A percentile compares a stretch with the other conserved stretches of the same genome.
These are phyloP conservation scores for Macaria liturata DNA, from an alignment of 2,888 invertebrate species.

Conservation along the genomic window DNA sequence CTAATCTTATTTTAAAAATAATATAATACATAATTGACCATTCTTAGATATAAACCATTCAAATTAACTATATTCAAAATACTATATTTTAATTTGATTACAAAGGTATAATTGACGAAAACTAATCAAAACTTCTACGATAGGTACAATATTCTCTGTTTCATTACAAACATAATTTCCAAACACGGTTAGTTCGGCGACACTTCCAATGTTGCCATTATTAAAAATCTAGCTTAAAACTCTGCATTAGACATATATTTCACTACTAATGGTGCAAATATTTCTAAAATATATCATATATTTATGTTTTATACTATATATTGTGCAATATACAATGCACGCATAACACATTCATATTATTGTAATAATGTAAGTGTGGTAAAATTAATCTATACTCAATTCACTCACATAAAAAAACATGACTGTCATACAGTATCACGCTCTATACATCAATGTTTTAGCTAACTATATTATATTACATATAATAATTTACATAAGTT, in stretches of 20 bases:
- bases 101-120: constrained; percentile 80
- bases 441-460: constrained; percentile 74
- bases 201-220: constrained; percentile 39
- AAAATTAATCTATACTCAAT: constrained; percentile 55
- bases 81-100: constrained; percentile 71
- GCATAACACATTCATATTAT: constrained; percentile 65
- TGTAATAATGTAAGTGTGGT: constrained; percentile 13
- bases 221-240: constrained; percentile 67
- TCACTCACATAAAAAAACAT: constrained; percentile 77
- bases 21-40: constrained; percentile 77
- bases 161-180: constrained; percentile 61
- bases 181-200: constrained; percentile 45
- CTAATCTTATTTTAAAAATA: constrained; percentile 67
- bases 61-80: constrained; percentile 78
- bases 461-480: constrained; percentile 56
- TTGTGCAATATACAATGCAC: constrained; percentile 80
- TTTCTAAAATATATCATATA: constrained; percentile 80
- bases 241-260: constrained; percentile 77
- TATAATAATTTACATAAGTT: constrained; percentile 40
- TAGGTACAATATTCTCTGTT: constrained; percentile 54
- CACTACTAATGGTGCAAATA: constrained; percentile 82
- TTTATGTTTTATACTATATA: constrained; percentile 77
- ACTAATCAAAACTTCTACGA: constrained; percentile 71
- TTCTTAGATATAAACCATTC: constrained; percentile 79
- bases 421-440: constrained; percentile 78